Base-by-base conservation (phyloP, 2,113 vertebrate genomes). In the Bos taurus region DNA sequence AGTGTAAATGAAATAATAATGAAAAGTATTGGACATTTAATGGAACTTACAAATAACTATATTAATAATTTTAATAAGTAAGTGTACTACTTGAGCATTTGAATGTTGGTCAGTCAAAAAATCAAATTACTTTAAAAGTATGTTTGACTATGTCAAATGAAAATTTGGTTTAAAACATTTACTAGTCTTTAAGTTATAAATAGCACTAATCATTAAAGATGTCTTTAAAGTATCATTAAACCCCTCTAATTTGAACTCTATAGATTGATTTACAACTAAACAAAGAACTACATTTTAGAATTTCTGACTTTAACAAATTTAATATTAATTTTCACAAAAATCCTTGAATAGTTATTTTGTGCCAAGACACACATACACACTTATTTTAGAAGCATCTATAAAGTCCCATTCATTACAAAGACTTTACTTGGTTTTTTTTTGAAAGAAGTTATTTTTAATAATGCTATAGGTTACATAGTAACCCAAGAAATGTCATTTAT, bases 61-160 rank as follows among this genome's bases (percentile, higher is more conserved):
- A 96, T 95, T 50, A 96, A 56, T 50, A 84, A 88, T 26, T 80
- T 94, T 95, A 94, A 86, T 59, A 81, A 67, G 92, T 89, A 67
- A 90, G 90, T 52, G 12, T 64, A 74, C 48, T 62, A 64, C 82
- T 95, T 77, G 36, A 85, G 25, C 64, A 91, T 5, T 48, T 92
- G 33, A 91, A 96, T 91, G 12, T 33, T 89, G 60, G 21, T 96
- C 60, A 82, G 43, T 93, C 74, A 88, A 40, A 74, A 71, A 96
- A 87, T 71, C 54, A 33, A 48, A 90, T 87, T 90, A 80, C 43
- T 90, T 78, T 25, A 46, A 56, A 96, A 36, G 8, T 64, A 48
- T 82, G 82, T 71, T 50, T 48, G 56, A 87, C 59, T 83, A 59
- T 28, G 87, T 36, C 81, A 67, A 83, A 83, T 97, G 11, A 71